Conservation (phyloP, 2,888 invertebrate species). For the Chrysopilus asiliformis region DNA sequence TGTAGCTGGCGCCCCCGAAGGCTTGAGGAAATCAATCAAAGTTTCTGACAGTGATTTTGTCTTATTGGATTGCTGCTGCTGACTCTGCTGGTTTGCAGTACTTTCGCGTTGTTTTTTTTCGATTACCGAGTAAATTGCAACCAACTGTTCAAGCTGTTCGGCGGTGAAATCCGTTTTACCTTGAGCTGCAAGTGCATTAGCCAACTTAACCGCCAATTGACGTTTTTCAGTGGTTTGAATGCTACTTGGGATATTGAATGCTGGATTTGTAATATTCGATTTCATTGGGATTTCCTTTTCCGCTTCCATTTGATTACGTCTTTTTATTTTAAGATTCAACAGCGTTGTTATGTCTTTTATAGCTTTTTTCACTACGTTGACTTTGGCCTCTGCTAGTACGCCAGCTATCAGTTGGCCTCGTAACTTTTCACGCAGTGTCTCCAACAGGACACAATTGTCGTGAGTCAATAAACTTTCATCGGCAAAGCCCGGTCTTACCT, state of each 20-base stretch:
- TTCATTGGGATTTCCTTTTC: neutral
- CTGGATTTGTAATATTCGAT: constrained; percentile 8
- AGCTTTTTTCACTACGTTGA: constrained; percentile 53
- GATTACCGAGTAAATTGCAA: constrained; percentile 47
- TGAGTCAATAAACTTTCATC: constrained; percentile 54
- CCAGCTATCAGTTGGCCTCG: constrained; percentile 53
- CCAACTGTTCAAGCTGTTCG: constrained; percentile 61
- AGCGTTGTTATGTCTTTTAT: constrained; percentile 57
- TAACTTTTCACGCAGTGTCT: constrained; percentile 30
- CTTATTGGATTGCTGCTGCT: constrained; percentile 12
- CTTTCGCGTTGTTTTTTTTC: constrained; percentile 21
- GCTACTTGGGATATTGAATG: constrained; percentile 8
- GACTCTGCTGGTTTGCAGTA: too few species aligned
- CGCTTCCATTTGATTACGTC: neutral
- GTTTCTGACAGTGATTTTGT: constrained; percentile 21
- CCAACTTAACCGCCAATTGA: constrained; percentile 56
- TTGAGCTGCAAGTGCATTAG: constrained; percentile 62
- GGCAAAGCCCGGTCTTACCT: constrained; percentile 46
- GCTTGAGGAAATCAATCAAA: constrained; percentile 19
- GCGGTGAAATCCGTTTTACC: constrained; percentile 71
- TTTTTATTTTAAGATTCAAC: constrained; percentile 37
- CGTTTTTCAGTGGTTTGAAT: constrained; percentile 34
- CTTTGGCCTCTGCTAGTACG: constrained; percentile 42
- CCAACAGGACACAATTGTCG: constrained; percentile 44
- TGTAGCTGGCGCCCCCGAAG: neutral